phyloP scores from a whole-genome alignment of 1,140 invertebrate species.

The Leptopilina boulardi region DNA sequence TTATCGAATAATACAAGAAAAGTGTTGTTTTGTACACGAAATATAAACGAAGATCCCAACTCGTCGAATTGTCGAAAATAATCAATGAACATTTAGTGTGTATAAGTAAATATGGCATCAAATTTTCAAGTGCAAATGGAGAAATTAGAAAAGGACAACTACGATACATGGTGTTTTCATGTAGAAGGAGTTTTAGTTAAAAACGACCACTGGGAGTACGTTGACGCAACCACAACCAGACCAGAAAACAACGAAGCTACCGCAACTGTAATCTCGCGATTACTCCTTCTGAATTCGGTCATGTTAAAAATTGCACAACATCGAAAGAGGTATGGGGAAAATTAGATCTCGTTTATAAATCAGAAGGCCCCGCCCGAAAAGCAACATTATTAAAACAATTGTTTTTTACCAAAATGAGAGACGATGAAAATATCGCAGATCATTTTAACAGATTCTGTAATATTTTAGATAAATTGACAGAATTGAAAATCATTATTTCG shows the following conservation, averaged over 20 bases:
- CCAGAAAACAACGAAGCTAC: background rate
- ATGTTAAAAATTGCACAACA: background rate
- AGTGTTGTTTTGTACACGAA: too few relatives aligned
- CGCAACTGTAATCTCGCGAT: too few relatives aligned
- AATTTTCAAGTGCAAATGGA: constrained; percentile 6
- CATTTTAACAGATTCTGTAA: background rate
- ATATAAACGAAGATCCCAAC: too few relatives aligned
- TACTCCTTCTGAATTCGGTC: too few relatives aligned
- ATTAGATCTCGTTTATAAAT: too few relatives aligned
- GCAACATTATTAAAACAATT: constrained; percentile 18
- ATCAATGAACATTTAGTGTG: too few relatives aligned
- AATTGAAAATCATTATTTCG: background rate
- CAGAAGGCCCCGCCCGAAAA: background rate
- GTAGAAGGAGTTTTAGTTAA: constrained; percentile 35
- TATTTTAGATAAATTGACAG: constrained; percentile 30
- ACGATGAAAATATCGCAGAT: background rate
- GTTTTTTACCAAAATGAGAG: background rate
- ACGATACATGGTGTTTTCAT: constrained; percentile 41
- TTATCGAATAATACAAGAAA: too few relatives aligned
- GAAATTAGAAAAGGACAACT: constrained; percentile 36
- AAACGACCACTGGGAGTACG: constrained; percentile 36
- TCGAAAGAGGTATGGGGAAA: background rate
- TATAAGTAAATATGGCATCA: background rate
- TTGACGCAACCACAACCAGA: constrained; percentile 4
- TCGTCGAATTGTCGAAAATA: too few relatives aligned